A percentile compares a stretch with the other conserved stretches of the same genome.
phyloP scores from a whole-genome alignment of 2,113 vertebrate species.

The Sylvia atricapilla region DNA sequence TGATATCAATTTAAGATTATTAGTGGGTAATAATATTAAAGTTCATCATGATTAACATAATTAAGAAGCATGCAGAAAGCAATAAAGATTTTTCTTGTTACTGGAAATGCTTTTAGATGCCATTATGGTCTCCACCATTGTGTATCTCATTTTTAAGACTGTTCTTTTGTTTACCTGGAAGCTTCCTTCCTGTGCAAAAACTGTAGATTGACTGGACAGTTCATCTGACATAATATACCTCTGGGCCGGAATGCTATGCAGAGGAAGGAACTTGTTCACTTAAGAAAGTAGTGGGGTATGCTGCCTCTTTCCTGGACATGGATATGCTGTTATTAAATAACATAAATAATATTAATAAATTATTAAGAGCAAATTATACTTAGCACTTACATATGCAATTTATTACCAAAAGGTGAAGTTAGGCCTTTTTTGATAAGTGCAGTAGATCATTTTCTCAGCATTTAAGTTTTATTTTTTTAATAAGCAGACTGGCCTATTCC shows the following conservation, averaged over 20 bases:
- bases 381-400: conserved; percentile 17
- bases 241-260: neutral
- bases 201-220: neutral
- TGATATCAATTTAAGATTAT: conserved; percentile 34
- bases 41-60: conserved; percentile 41
- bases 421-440: neutral
- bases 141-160: conserved; percentile 26
- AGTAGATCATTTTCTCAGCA: neutral
- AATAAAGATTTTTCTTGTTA: conserved; percentile 53
- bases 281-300: conserved; percentile 25
- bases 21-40: conserved; percentile 37
- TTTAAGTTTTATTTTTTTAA: neutral
- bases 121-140: conserved; percentile 34
- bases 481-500: neutral
- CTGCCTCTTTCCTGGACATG: conserved; percentile 21
- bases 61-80: conserved; percentile 36
- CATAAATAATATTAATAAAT: conserved; percentile 47
- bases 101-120: conserved; percentile 62
- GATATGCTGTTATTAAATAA: conserved; percentile 23
- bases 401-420: conserved; percentile 2
- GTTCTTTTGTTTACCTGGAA: conserved; percentile 30
- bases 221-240: conserved; percentile 31
- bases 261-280: conserved; percentile 49
- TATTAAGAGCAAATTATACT: conserved; percentile 45
- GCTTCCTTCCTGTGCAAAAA: conserved; percentile 24